Evolutionary conservation across 1,140 invertebrate genomes (phyloP).

Genomic region (Lasioglossum baleicum): DNA sequence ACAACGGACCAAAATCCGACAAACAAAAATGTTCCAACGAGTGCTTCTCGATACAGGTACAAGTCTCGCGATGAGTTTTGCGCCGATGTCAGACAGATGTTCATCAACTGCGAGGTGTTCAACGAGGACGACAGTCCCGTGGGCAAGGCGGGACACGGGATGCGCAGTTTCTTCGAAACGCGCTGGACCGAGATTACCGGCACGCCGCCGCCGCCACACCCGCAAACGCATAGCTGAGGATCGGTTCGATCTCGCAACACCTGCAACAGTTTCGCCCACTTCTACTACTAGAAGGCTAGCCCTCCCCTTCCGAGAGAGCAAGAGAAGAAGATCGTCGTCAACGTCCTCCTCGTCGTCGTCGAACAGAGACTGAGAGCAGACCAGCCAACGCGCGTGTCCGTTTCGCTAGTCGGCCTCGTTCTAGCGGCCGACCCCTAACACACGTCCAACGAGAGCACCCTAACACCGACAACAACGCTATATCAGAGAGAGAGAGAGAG

Average conservation of each 20-base stretch:
- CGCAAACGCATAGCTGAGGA: slow-evolving; percentile 78
- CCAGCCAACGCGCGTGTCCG: neutral
- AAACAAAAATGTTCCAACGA: slow-evolving; percentile 62
- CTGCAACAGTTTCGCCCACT: slow-evolving; percentile 79
- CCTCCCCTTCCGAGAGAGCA: too few relatives aligned
- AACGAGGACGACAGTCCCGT: slow-evolving; percentile 98
- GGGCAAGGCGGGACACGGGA: slow-evolving; percentile 94
- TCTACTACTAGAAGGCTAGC: slow-evolving; percentile 73
- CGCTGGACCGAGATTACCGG: slow-evolving; percentile 87
- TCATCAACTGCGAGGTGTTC: slow-evolving; percentile 98
- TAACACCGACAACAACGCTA: neutral
- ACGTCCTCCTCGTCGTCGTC: too few relatives aligned
- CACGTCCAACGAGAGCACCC: neutral
- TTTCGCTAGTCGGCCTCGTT: slow-evolving; percentile 61
- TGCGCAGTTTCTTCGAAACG: slow-evolving; percentile 94
- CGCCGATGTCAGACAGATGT: slow-evolving; percentile 93
- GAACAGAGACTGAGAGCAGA: too few relatives aligned
- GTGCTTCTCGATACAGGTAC: slow-evolving; percentile 83
- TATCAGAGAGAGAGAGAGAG: too few relatives aligned
- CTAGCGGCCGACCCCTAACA: slow-evolving; percentile 52
- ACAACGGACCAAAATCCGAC: slow-evolving; percentile 28
- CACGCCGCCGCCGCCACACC: slow-evolving; percentile 68
- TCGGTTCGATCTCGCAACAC: slow-evolving; percentile 78
- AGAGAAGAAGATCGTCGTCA: too few relatives aligned
- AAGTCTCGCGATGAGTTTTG: slow-evolving; percentile 94